Base-by-base conservation (phyloP, 2,113 vertebrate genomes). In the Podarcis cretensis region DNA sequence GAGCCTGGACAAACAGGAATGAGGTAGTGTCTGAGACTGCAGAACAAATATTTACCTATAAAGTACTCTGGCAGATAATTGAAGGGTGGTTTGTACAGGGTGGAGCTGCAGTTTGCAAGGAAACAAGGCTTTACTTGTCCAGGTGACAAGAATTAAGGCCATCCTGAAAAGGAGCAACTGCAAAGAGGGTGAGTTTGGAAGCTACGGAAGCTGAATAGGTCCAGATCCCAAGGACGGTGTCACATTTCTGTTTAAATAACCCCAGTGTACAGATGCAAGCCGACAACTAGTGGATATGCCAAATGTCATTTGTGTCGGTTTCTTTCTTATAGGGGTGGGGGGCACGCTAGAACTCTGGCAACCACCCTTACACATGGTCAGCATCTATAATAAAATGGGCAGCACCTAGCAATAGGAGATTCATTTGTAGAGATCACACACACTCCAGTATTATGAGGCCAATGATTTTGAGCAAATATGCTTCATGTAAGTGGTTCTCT, bases 41-140 rank as follows among this genome's bases (percentile, higher is more conserved):
- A 93, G 92, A 91, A 88, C 93, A 97, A 97, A 97, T 96, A 97
- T 93, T 95, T 96, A 91, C 94, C 93, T 94, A 90, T 84, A 89
- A 83, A 21, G 77, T 90, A 85, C 85, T 96, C 85, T 75, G 91
- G 93, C 92, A 95, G 95, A 89, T 93, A 91, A 90, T 87, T 94
- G 94, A 95, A 91, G 91, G 92, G 78, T 89, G 90, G 95, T 90
- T 94, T 95, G 90, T 89, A 90, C 82, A 89, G 83, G 90, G 91
- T 90, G 94, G 94, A 92, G 93, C 37, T 90, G 87, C 4, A 77
- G 91, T 74, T 80, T 81, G 0, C 25, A 65, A 69, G 69, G 83
- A 92, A 87, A 95, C 92, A 93, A 95, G 90, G 91, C 83, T 1
- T 66, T 90, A 73, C 90, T 89, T 96, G 90, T 81, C 89, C 81